Conservation (phyloP, 2,113 vertebrate genomes). For the Turnix velox region DNA sequence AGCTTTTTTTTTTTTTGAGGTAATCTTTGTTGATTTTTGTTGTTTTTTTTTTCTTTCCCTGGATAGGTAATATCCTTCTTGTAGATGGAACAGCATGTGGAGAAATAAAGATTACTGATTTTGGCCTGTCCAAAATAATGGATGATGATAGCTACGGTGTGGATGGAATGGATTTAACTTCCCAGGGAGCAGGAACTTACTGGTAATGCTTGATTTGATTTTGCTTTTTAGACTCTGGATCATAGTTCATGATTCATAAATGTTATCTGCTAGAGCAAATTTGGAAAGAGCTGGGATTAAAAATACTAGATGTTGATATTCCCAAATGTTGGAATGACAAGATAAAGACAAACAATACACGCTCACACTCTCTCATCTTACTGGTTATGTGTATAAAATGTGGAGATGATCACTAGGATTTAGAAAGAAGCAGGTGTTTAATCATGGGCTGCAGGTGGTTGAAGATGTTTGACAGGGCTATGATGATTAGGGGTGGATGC, state of each 20-base stretch:
- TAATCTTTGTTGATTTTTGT: background rate
- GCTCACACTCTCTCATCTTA: too few relatives aligned
- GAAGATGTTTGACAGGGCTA: background rate
- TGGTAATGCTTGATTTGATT: slow-evolving; percentile 78
- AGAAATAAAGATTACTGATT: slow-evolving; percentile 99
- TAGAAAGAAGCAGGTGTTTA: slow-evolving; percentile 10
- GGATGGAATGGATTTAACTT: slow-evolving; percentile 98
- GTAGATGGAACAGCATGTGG: slow-evolving; percentile 98
- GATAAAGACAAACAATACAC: too few relatives aligned
- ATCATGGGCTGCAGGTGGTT: background rate
- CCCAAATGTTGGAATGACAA: background rate
- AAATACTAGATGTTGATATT: background rate
- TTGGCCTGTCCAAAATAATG: slow-evolving; percentile 99
- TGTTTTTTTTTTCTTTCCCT: background rate
- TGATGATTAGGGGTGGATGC: background rate
- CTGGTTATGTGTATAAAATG: background rate
- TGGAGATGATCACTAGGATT: background rate
- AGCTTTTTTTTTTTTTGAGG: background rate
- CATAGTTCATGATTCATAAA: background rate
- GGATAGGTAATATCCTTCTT: slow-evolving; percentile 93
- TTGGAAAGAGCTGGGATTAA: background rate
- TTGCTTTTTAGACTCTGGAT: background rate
- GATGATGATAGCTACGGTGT: slow-evolving; percentile 98
- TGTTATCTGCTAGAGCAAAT: background rate
- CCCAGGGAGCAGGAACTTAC: slow-evolving; percentile 97